A percentile compares a stretch with the other conserved stretches of the same genome.
Conservation (phyloP, 2,797 vertebrate species). For the Poecilia picta region DNA sequence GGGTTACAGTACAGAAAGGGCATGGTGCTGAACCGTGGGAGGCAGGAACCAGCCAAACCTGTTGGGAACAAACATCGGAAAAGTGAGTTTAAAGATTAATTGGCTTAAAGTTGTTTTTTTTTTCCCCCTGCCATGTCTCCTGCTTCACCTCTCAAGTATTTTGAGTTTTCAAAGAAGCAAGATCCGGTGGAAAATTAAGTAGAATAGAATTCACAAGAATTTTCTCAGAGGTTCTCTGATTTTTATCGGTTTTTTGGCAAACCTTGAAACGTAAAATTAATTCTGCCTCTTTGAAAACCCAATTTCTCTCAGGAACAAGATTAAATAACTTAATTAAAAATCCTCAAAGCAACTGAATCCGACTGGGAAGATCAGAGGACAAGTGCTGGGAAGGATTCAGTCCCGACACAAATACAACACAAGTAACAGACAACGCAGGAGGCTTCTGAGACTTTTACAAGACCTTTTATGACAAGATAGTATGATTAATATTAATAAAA, state of each 20-base stretch:
- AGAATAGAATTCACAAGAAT: not conserved
- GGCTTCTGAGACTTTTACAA: not conserved
- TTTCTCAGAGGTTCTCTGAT: not conserved
- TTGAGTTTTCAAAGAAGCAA: not conserved
- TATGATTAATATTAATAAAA: not conserved
- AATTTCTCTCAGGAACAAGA: constrained; percentile 3
- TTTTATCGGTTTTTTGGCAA: not conserved
- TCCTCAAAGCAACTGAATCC: not conserved
- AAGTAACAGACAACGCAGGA: too few relatives aligned
- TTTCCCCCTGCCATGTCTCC: too few relatives aligned
- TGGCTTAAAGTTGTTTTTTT: not conserved
- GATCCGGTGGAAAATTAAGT: not conserved
- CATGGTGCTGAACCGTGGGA: constrained; percentile 94
- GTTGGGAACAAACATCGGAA: constrained; percentile 19
- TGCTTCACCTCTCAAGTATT: not conserved
- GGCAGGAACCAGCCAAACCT: constrained; percentile 96
- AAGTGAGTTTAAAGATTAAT: not conserved
- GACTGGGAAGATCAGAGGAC: not conserved
- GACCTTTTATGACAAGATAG: not conserved
- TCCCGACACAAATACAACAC: not conserved
- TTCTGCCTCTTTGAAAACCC: not conserved
- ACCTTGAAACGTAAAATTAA: not conserved
- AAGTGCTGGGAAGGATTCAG: not conserved
- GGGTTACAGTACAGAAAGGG: constrained; percentile 99
- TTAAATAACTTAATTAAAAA: constrained; percentile 2